Conservation (phyloP, 64 coral and sea anemone species). For the Astreopora myriophthalma region DNA sequence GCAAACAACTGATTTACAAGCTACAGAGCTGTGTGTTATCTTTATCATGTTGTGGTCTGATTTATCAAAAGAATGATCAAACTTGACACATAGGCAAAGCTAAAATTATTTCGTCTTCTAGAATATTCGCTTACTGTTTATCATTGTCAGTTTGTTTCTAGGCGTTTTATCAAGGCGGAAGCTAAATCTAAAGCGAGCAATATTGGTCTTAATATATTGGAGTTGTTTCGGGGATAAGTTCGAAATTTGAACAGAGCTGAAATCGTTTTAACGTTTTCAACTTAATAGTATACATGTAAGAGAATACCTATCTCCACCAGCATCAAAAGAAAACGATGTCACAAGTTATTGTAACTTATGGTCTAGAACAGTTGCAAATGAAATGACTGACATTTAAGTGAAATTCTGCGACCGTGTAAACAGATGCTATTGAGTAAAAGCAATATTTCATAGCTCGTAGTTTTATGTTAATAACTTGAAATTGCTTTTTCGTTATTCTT, state of each 20-base stretch:
- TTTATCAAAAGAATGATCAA: not conserved
- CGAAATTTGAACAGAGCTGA: not conserved
- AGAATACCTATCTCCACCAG: not conserved
- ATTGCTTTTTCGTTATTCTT: not conserved
- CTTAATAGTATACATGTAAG: no score
- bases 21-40: not conserved
- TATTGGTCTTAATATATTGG: not conserved
- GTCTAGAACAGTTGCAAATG: not conserved
- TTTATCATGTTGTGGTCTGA: not conserved
- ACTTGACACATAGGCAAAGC: not conserved
- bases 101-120: not conserved
- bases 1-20: not conserved
- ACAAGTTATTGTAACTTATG: not conserved
- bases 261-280: no score
- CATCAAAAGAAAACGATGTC: not conserved
- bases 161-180: not conserved
- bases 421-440: no score
- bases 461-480: not conserved
- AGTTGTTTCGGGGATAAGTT: not conserved
- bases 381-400: not conserved
- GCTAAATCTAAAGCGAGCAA: not conserved
- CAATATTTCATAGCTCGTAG: not conserved
- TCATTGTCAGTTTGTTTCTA: not conserved
- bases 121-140: not conserved
- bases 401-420: not conserved